Evolutionary conservation across 1,140 invertebrate species (phyloP), one percentile per base, ranked within the genome.

Genomic region (Leptinotarsa texana): DNA sequence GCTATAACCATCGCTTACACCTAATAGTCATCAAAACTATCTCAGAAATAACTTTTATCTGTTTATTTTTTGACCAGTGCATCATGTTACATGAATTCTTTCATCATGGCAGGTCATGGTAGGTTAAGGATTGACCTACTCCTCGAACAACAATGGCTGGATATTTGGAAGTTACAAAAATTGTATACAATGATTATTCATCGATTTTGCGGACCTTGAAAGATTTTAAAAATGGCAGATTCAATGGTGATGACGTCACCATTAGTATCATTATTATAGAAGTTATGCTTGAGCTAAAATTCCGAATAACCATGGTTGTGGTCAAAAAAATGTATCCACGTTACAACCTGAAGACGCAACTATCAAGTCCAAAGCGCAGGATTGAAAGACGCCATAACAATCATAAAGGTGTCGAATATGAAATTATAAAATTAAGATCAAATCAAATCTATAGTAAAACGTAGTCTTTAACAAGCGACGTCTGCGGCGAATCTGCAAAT

Each of bases 1-100:
- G 27, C 27, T 27, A 27, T 27, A 27, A 27, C 4, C 27, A 27
- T 27, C 27, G 4, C 27, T 27, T 27, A 4, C 27, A 27, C 27
- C 1, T 27, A 6, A 27, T 27, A 27, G 27, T 27, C 27, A 27
- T 27, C 27, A 27, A 1, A 27, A 27, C 27, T 27, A 27, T 27
- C 27, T 27, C 27, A 27, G 13, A 61, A 17, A 27, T 27, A 0
- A 27, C 27, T 66, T 24, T 4, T 21, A 66, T 66, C 13, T 21
- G 24, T 66, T 17, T 24, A 66, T 66, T 66, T 66, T 66, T 66
- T 13, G n/a, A 66, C 63, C 63, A 24, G 5, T 66, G 13, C 63
- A 66, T 66, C 24, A 27, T 27, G 27, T 27, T 27, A 27, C 27
- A 27, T 27, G 27, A 6, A 27, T 61, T 61, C 8, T 8, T 17